Base-by-base conservation (phyloP, 2,797 vertebrate species). In the Microctenopoma lineatum region DNA sequence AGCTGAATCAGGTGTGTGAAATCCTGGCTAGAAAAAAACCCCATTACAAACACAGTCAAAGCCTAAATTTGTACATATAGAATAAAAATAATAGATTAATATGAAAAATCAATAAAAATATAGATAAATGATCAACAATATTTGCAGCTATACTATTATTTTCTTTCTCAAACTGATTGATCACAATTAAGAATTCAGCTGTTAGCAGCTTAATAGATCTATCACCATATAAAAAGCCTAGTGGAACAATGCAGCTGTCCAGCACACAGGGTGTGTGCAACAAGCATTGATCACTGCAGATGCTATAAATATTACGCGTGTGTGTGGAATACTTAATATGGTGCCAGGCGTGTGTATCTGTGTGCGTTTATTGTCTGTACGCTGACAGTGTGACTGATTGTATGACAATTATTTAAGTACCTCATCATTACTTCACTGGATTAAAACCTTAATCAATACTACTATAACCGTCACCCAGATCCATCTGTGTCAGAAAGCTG, bases 321-420 rank as follows among this genome's bases (percentile, higher is more conserved):
- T 81, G 72, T 9, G 26, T 34, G 18, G 83, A 88, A 84, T 86
- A 59, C 66, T 46, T 75, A 81, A 81, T 80, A 18, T 66, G 45
- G 42, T 52, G 48, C 12, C 14, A n/a, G 45, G 69, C 57, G 39
- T 38, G 45, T 70, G 36, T 60, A 13, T 70, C 32, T 52, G 51
- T 52, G 48, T 60, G 52, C 50, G 54, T 44, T 8, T 38, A 29
- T 41, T 14, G 4, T 68, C 27, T 61, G 39, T 29, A 21, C 8
- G 41, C 21, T 14, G n/a, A 46, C 36, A 18, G 41, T 18, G 16
- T 18, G 16, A 45, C 16, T 45, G 6, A 38, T 29, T 13, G 47
- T 54, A 52, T 36, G 41, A 68, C 66, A 76, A 32, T 59, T 61
- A 50, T 55, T 50, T 83, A 53, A 72, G 48, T 64, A 56, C 64